A percentile compares a stretch with the other conserved stretches of the same genome.
phyloP scores from a whole-genome alignment of 2,888 invertebrate species.

The Drosophila paramelanica region DNA sequence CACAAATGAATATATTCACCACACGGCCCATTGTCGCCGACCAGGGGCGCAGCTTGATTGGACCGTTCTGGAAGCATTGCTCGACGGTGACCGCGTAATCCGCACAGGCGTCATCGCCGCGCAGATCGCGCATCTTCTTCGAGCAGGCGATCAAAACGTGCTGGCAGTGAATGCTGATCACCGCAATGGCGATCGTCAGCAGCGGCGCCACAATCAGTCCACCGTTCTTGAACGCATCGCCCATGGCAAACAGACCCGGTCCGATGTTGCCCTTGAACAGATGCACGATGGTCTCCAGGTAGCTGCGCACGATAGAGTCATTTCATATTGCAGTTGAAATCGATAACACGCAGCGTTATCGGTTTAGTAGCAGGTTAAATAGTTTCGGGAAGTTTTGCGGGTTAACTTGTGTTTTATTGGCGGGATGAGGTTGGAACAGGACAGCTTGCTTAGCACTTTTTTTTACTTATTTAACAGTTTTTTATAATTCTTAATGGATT shows the following conservation, averaged over 20 bases:
- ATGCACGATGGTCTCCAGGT: conserved; percentile 94
- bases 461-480: too few relatives aligned
- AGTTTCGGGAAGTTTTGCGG: too few relatives aligned
- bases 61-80: conserved; percentile 92
- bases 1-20: conserved; percentile 94
- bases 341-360: background rate
- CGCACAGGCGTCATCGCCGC: conserved; percentile 87
- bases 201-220: conserved; percentile 93
- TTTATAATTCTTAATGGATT: too few relatives aligned
- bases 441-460: too few relatives aligned
- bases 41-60: conserved; percentile 87
- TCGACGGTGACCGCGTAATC: conserved; percentile 94
- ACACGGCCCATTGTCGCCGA: conserved; percentile 88
- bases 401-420: too few relatives aligned
- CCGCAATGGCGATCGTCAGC: conserved; percentile 91
- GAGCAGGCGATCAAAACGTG: conserved; percentile 93
- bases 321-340: background rate
- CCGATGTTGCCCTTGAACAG: conserved; percentile 98
- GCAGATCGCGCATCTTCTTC: conserved; percentile 87
- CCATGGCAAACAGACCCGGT: conserved; percentile 98
- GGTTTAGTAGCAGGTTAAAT: background rate
- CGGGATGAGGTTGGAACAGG: too few relatives aligned
- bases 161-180: conserved; percentile 96
- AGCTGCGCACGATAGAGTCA: conserved; percentile 86
- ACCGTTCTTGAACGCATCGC: conserved; percentile 96